Evolutionary conservation across 2,888 invertebrate genomes (phyloP).

Genomic region (Resseliella maxima): DNA sequence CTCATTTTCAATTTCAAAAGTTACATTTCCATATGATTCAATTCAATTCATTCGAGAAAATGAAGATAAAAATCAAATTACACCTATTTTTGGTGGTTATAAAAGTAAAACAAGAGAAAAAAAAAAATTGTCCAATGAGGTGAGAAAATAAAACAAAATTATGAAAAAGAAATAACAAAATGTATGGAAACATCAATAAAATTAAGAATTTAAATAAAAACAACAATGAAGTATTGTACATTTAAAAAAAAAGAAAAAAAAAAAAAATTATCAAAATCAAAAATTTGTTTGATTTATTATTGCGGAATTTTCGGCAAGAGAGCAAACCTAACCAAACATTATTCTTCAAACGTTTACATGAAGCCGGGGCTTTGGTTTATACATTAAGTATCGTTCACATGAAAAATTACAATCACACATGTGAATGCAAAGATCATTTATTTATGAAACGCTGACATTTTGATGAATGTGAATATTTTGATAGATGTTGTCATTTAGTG

Average conservation of each 20-base stretch:
- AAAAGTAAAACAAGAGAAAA: too few species aligned
- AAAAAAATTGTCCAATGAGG: background rate
- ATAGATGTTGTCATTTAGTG: constrained; percentile 3
- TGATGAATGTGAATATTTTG: background rate
- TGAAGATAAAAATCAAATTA: background rate
- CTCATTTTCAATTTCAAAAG: background rate
- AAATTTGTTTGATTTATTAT: background rate
- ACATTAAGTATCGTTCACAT: background rate
- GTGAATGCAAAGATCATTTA: background rate
- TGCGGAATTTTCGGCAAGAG: background rate
- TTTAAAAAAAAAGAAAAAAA: background rate
- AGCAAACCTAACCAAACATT: constrained; percentile 8
- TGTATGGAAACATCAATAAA: constrained; percentile 31
- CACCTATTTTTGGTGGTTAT: background rate
- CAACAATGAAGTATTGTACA: too few species aligned
- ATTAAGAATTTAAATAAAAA: constrained; percentile 48
- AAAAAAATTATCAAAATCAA: background rate
- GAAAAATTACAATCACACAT: background rate
- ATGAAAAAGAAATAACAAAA: background rate
- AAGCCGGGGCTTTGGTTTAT: background rate
- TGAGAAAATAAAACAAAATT: background rate
- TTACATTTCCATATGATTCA: background rate
- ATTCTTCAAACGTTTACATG: constrained; percentile 10
- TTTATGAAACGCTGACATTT: background rate
- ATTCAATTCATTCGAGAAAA: background rate